Evolutionary conservation across 2,888 invertebrate species (phyloP).

Genomic region (Eledone cirrhosa): DNA sequence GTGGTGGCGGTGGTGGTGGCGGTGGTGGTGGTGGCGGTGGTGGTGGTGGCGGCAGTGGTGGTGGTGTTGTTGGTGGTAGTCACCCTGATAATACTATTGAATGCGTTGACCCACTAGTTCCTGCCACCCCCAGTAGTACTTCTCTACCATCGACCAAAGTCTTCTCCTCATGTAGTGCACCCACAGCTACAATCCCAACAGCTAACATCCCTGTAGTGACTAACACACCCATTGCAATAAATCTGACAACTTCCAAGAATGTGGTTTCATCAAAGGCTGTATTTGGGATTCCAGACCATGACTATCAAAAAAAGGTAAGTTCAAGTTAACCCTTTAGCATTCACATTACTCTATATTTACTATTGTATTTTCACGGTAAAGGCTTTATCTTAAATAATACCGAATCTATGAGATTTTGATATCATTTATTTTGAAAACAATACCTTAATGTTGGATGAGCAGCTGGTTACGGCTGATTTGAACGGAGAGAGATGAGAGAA

Average conservation of each 20-base stretch:
- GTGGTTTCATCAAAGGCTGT: not conserved
- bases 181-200: conserved; percentile 5
- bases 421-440: too few relatives aligned
- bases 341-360: too few relatives aligned
- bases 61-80: conserved; percentile 44
- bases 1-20: too few relatives aligned
- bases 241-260: not conserved
- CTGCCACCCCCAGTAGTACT: not conserved
- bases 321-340: too few relatives aligned
- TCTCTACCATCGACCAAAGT: not conserved
- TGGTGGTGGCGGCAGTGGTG: too few relatives aligned
- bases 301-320: conserved; percentile 64
- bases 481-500: too few relatives aligned
- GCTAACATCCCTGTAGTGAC: not conserved
- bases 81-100: not conserved
- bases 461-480: too few relatives aligned
- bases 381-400: too few relatives aligned
- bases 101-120: not conserved
- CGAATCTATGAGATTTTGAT: too few relatives aligned
- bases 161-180: not conserved
- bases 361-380: too few relatives aligned
- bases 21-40: too few relatives aligned
- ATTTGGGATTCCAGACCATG: conserved; percentile 61
- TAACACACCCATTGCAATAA: not conserved
- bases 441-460: too few relatives aligned